Evolutionary conservation across 2,797 vertebrate species (phyloP).

Genomic region (Parauchenoglanis punctatus): DNA sequence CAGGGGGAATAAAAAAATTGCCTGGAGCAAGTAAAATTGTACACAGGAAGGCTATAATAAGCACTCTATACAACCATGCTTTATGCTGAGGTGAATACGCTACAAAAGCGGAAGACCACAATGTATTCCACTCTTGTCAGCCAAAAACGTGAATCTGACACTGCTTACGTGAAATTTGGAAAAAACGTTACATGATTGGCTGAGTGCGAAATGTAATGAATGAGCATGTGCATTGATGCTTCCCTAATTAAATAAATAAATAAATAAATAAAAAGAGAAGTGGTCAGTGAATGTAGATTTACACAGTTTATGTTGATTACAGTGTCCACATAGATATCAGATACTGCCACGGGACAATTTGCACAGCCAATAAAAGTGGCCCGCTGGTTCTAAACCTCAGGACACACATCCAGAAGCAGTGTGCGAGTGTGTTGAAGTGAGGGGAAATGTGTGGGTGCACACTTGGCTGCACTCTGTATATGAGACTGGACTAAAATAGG

Average conservation of each 20-base stretch:
- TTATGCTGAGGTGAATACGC: background rate
- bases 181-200: background rate
- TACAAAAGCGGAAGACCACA: background rate
- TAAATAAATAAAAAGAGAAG: background rate
- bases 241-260: background rate
- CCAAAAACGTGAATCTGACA: background rate
- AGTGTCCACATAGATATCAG: background rate
- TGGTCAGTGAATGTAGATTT: background rate
- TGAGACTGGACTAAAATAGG: slow-evolving; percentile 10
- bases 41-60: background rate
- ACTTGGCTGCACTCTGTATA: slow-evolving; percentile 6
- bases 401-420: background rate
- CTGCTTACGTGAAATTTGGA: too few species aligned
- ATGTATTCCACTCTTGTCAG: background rate
- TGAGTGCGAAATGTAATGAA: background rate
- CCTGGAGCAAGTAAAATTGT: background rate
- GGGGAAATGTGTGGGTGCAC: slow-evolving; percentile 22
- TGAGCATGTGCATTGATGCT: background rate
- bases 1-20: background rate
- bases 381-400: background rate
- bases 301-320: background rate
- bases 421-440: slow-evolving; percentile 2
- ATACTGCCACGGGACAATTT: background rate
- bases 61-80: background rate
- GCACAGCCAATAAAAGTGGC: background rate